These are phyloP conservation scores for Nycteola revayana DNA, from an alignment of 2,888 invertebrate species.

Conservation along the genomic window DNA sequence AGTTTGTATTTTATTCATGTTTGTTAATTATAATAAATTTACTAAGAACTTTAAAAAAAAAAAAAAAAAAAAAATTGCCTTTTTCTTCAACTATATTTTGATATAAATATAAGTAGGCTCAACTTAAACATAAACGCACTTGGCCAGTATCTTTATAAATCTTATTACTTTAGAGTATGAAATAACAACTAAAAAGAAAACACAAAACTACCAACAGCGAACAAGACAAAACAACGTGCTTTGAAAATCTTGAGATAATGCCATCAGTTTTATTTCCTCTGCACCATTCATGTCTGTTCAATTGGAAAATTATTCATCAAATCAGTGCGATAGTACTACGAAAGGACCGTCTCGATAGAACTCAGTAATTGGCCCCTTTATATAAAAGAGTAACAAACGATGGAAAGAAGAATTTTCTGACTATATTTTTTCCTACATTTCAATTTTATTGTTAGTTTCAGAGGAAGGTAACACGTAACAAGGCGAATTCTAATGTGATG, in stretches of 20 bases:
- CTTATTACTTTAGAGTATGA: no score
- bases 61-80: no score
- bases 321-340: conserved; percentile 46
- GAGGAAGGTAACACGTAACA: background rate
- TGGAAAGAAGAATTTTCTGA: conserved; percentile 7
- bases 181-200: no score
- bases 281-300: conserved; percentile 40
- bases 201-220: no score
- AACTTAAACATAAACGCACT: no score
- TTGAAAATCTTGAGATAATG: conserved; percentile 4
- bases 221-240: background rate
- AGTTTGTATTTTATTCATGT: no score
- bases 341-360: conserved; percentile 40
- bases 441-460: conserved; percentile 17
- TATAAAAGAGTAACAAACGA: conserved; percentile 25
- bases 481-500: background rate
- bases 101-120: no score
- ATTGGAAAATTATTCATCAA: conserved; percentile 68
- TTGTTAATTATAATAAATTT: no score
- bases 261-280: conserved; percentile 32
- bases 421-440: conserved; percentile 14
- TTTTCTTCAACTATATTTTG: no score
- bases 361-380: conserved; percentile 58
- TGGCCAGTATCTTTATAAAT: no score
- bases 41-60: no score